Percentiles rank a stretch among this genome's conserved stretches.
Conservation (phyloP, 2,797 vertebrate species). For the Rhinoraja longicauda region DNA sequence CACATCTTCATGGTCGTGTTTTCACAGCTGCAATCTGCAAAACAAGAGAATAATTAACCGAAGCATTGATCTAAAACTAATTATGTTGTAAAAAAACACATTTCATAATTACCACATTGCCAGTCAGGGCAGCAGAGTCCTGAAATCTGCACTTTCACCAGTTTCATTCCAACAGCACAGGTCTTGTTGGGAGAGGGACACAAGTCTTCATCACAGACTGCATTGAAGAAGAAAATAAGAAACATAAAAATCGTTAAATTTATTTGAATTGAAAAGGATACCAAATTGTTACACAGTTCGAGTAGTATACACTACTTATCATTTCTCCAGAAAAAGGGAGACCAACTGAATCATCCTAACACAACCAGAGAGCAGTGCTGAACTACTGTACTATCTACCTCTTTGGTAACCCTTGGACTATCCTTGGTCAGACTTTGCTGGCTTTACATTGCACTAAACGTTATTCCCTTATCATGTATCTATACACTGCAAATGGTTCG, state of each 20-base stretch:
- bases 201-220: conserved; percentile 84
- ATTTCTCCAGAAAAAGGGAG: too few species aligned
- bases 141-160: conserved; percentile 64
- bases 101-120: conserved; percentile 74
- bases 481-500: too few species aligned
- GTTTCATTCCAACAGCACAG: conserved; percentile 72
- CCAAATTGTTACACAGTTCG: neutral
- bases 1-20: conserved; percentile 66
- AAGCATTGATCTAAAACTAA: neutral
- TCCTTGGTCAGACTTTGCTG: too few species aligned
- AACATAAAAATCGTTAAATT: too few species aligned
- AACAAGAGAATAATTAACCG: neutral
- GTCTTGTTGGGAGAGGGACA: conserved; percentile 67
- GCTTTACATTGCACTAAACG: too few species aligned
- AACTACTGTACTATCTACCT: too few species aligned
- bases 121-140: conserved; percentile 80
- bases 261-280: neutral
- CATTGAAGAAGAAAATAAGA: conserved; percentile 38
- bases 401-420: too few species aligned
- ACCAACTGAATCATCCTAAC: too few species aligned
- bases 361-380: too few species aligned
- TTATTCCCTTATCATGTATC: too few species aligned
- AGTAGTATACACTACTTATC: too few species aligned
- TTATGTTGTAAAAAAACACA: conserved; percentile 4
- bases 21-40: conserved; percentile 83